Base-by-base conservation (phyloP, 30 jellyfish, hydroid and myxozoan species). In the Hydractinia echinata region DNA sequence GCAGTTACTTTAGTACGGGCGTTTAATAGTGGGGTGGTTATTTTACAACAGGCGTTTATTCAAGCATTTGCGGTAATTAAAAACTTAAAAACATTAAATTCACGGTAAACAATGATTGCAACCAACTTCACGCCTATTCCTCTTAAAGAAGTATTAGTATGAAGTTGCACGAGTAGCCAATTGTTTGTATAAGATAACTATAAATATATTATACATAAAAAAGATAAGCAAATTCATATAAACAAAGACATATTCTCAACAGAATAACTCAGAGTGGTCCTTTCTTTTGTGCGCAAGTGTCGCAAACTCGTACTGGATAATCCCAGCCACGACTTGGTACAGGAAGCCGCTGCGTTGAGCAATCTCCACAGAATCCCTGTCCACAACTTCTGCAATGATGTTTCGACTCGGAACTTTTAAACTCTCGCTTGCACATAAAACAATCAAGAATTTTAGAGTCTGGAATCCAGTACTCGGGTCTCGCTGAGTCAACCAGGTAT, bases 321-420 rank as follows among this genome's bases (percentile, higher is more conserved):
- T 92, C 94, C 98, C 98, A 92, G 62, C 98, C 98, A 54, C 98
- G 86, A 8, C 96, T 87, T 8, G 98, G 98, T 64, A 92, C 98
- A 54, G 98, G 95, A 68, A 83, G 82, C 73, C 98, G 78, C 82
- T 51, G 79, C 44, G 77, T 88, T 13, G 98, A 82, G 87, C 98
- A 92, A 15, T 66, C 82, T 64, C 87, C 95, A 74, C 98, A 92
- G 71, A 92, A 86, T 53, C 98, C 98, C 13, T 81, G 89, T 11
- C 98, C 98, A 66, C 98, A 92, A 44, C 93, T 84, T 13, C 98
- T 81, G 79, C 98, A 92, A 62, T 92, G 98, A 80, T 92, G 98
- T 58, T 92, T 92, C 4, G 98, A 92, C 39, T 85, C 91, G 5
- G 79, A 48, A 18, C 85, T 88, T 67, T 80, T 87, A 83, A 92